Evolutionary conservation across 2,888 invertebrate genomes (phyloP).

Genomic region (Agrypnus murinus): DNA sequence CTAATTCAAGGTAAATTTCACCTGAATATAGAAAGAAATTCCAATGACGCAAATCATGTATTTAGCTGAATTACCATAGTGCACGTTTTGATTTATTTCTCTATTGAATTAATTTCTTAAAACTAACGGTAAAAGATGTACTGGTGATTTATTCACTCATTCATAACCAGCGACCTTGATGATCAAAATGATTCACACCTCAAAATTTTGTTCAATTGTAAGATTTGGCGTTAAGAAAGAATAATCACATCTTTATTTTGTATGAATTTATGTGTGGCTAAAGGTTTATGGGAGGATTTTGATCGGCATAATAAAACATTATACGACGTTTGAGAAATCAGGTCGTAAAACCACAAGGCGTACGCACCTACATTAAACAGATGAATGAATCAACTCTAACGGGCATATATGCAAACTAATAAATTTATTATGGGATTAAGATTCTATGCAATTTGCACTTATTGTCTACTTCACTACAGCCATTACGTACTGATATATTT

Average conservation of each 20-base stretch:
- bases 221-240: too few relatives aligned
- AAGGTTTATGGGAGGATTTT: slow-evolving; percentile 37
- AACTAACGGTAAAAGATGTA: not conserved
- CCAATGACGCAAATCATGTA: slow-evolving; percentile 38
- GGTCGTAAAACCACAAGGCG: slow-evolving; percentile 48
- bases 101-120: not conserved
- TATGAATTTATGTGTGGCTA: slow-evolving; percentile 4
- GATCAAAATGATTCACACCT: too few relatives aligned
- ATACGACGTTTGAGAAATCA: slow-evolving; percentile 43
- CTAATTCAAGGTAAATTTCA: slow-evolving; percentile 34
- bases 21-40: slow-evolving; percentile 35
- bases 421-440: slow-evolving; percentile 35
- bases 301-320: slow-evolving; percentile 40
- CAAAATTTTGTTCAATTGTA: too few relatives aligned
- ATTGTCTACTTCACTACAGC: slow-evolving; percentile 11
- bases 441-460: slow-evolving; percentile 29
- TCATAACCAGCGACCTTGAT: too few relatives aligned
- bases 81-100: not conserved
- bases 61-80: not conserved
- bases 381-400: slow-evolving; percentile 43
- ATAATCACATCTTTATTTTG: too few relatives aligned
- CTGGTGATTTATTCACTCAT: not conserved
- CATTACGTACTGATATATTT: not conserved
- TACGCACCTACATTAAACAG: slow-evolving; percentile 44
- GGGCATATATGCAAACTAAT: slow-evolving; percentile 40